phyloP scores from a whole-genome alignment of 2,888 invertebrate genomes.

The Stegophylla sp. region DNA sequence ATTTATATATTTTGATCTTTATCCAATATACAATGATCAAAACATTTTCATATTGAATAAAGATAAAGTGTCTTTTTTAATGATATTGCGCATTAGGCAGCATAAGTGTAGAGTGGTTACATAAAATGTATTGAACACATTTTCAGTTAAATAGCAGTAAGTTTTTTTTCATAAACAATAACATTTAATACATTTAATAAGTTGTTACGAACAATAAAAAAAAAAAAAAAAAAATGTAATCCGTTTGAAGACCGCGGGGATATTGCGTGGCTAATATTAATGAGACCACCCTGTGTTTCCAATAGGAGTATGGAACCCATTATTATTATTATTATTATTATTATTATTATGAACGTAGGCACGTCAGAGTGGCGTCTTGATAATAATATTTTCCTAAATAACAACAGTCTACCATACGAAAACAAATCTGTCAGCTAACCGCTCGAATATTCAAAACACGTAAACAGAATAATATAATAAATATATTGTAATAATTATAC shows the following conservation, averaged over 20 bases:
- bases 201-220: too few relatives aligned
- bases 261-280: background rate
- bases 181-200: too few relatives aligned
- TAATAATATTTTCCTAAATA: constrained; percentile 11
- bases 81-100: too few relatives aligned
- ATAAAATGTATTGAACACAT: too few relatives aligned
- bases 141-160: too few relatives aligned
- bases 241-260: background rate
- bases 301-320: constrained; percentile 18
- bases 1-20: too few relatives aligned
- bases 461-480: constrained; percentile 17
- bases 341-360: constrained; percentile 25
- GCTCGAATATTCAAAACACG: constrained; percentile 17
- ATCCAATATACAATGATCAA: too few relatives aligned
- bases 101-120: too few relatives aligned
- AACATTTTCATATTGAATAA: too few relatives aligned
- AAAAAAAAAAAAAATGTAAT: background rate
- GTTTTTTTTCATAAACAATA: too few relatives aligned
- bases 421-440: constrained; percentile 5
- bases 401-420: background rate
- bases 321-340: too few relatives aligned
- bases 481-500: constrained; percentile 28
- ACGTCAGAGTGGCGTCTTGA: background rate
- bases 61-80: too few relatives aligned
- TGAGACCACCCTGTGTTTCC: constrained; percentile 26